Percentiles rank a stretch among this genome's conserved stretches.
Conservation (phyloP, 2,113 vertebrate genomes). For the Urocynchramus pylzowi region DNA sequence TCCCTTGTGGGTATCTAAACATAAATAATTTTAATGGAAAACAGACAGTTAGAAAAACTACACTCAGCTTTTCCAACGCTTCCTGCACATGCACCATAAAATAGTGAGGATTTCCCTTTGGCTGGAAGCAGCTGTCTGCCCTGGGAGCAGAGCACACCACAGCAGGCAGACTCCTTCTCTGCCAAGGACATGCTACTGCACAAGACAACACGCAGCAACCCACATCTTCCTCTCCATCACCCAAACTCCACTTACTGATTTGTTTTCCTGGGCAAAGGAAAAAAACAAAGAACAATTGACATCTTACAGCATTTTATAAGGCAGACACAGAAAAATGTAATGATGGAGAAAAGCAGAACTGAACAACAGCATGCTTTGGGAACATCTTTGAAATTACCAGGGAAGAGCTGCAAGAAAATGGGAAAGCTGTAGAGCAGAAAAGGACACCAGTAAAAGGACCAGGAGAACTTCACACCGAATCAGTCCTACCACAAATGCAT, state of each 20-base stretch:
- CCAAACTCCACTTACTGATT: background rate
- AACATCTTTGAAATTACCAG: background rate
- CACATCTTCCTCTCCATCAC: background rate
- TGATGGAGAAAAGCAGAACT: background rate
- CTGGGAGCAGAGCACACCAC: background rate
- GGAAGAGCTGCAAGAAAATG: background rate
- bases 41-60: background rate
- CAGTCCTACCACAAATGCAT: background rate
- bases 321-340: background rate
- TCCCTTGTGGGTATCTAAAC: background rate
- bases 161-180: background rate
- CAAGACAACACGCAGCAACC: background rate
- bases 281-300: background rate
- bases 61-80: background rate
- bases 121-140: background rate
- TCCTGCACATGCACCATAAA: rapidly evolving
- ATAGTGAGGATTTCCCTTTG: background rate
- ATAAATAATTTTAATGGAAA: constrained; percentile 24
- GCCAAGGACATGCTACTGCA: background rate
- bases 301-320: background rate
- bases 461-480: background rate
- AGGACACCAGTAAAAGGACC: background rate
- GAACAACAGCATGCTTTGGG: background rate
- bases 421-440: background rate
- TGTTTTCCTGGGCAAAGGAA: background rate